Evolutionary conservation across 1,140 invertebrate species (phyloP).

Genomic region (Potamilus streckersoni): DNA sequence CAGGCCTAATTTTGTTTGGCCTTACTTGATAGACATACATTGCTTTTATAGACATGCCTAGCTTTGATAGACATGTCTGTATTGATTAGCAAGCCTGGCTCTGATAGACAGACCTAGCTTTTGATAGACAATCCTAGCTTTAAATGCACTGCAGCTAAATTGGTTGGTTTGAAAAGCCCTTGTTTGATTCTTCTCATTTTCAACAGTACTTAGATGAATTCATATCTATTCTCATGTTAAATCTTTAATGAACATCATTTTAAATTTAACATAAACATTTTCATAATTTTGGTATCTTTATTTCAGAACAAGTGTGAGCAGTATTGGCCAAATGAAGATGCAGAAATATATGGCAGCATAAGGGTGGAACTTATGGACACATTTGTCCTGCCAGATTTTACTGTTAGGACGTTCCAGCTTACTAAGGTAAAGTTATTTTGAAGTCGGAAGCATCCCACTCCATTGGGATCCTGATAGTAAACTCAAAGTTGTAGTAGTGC

Average conservation of each 20-base stretch:
- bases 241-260: background rate
- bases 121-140: no score
- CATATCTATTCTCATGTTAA: background rate
- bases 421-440: constrained; percentile 50
- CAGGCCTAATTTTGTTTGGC: no score
- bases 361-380: constrained; percentile 88
- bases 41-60: no score
- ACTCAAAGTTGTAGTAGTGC: no score
- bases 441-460: no score
- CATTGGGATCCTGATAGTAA: no score
- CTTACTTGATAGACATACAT: no score
- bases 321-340: constrained; percentile 97
- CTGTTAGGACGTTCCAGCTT: constrained; percentile 86
- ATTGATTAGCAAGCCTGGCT: no score
- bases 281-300: background rate
- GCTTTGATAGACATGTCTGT: no score
- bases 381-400: constrained; percentile 93
- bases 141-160: background rate
- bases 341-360: constrained; percentile 88
- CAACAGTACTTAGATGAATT: background rate
- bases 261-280: background rate
- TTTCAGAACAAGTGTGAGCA: constrained; percentile 94
- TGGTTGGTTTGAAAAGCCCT: background rate
- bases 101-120: no score
- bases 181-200: background rate